Percentiles rank a stretch among this genome's conserved stretches.
Evolutionary conservation across 2,888 invertebrate genomes (phyloP).

Genomic region (Eledone cirrhosa): DNA sequence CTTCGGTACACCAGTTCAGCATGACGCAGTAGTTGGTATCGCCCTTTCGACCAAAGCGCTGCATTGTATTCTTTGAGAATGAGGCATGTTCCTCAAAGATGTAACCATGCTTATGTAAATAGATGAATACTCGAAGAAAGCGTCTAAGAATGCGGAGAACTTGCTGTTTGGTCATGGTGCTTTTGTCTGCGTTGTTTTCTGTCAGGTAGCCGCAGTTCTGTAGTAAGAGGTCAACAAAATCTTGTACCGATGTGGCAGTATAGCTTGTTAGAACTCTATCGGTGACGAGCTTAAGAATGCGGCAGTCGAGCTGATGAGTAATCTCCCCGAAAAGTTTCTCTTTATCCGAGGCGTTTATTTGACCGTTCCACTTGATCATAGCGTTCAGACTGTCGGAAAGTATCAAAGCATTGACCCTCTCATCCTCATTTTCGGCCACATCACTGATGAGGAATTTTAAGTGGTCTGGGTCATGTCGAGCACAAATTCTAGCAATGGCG

Average conservation of each 20-base stretch:
- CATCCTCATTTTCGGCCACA: neutral
- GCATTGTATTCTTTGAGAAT: neutral
- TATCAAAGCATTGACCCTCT: neutral
- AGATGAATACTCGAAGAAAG: neutral
- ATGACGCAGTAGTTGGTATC: neutral
- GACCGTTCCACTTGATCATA: neutral
- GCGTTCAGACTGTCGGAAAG: neutral
- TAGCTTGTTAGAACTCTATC: neutral
- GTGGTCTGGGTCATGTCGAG: slow-evolving; percentile 1
- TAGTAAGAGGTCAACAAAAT: neutral
- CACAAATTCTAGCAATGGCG: neutral
- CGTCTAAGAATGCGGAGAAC: neutral
- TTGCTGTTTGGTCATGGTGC: neutral
- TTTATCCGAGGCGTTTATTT: neutral
- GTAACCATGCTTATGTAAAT: neutral
- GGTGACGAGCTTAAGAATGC: neutral
- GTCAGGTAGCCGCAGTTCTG: neutral
- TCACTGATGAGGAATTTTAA: neutral
- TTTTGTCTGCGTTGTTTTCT: neutral
- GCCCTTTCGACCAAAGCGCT: neutral
- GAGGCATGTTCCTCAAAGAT: slow-evolving; percentile 12
- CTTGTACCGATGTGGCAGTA: neutral
- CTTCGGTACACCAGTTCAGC: slow-evolving; percentile 10
- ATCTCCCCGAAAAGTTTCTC: neutral
- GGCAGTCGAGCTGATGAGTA: neutral